Percentiles rank a stretch among this genome's conserved stretches.
These are phyloP conservation scores for Agraylea sexmaculata DNA, from an alignment of 1,140 invertebrate species.

Conservation along the genomic window DNA sequence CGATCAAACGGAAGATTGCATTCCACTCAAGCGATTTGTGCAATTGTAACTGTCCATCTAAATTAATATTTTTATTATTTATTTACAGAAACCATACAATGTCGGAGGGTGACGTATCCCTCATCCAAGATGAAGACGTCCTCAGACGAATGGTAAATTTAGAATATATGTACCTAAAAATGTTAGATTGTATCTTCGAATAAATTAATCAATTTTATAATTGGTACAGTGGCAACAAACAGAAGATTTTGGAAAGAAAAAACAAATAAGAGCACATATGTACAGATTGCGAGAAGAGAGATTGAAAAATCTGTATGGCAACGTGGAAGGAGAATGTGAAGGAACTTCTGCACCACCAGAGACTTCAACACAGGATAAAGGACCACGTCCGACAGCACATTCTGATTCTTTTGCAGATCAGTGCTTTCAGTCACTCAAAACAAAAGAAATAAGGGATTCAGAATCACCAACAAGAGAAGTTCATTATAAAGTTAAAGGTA, in stretches of 20 bases:
- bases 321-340: conserved; percentile 21
- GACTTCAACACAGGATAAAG: conserved; percentile 28
- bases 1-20: too few species aligned
- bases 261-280: conserved; percentile 73
- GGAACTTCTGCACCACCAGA: conserved; percentile 27
- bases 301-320: conserved; percentile 55
- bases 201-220: neutral
- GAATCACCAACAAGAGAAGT: conserved; percentile 57
- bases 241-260: conserved; percentile 72
- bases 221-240: conserved; percentile 65
- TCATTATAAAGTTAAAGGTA: conserved; percentile 33
- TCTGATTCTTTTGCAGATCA: conserved; percentile 58
- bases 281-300: conserved; percentile 67
- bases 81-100: conserved; percentile 25
- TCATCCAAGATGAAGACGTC: conserved; percentile 59
- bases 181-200: neutral
- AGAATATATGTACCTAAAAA: conserved; percentile 13
- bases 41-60: too few species aligned
- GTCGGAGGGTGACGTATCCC: conserved; percentile 48
- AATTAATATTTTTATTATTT: conserved; percentile 1
- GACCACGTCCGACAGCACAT: conserved; percentile 33
- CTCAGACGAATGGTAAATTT: conserved; percentile 56
- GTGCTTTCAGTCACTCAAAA: conserved; percentile 61
- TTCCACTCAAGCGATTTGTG: too few species aligned
- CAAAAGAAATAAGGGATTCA: conserved; percentile 63